phyloP scores from a whole-genome alignment of 2,113 vertebrate species.

The Rhea pennata region DNA sequence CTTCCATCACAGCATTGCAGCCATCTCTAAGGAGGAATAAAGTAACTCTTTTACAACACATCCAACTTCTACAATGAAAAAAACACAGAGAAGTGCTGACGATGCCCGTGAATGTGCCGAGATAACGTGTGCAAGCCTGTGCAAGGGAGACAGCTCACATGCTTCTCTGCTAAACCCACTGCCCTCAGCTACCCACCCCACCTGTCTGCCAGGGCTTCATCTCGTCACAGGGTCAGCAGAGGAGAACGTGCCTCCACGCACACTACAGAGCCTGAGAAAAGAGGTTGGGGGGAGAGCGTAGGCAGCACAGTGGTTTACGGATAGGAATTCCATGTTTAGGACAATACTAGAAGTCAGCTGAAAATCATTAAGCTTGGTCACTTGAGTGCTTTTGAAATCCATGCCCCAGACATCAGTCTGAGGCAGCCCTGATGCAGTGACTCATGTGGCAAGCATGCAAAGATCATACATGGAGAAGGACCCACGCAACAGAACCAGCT shows the following conservation, averaged over 20 bases:
- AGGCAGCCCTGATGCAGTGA: constrained; percentile 13
- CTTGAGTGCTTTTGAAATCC: constrained; percentile 51
- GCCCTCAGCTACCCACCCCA: not conserved
- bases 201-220: not conserved
- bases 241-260: not conserved
- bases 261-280: constrained; percentile 18
- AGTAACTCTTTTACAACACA: not conserved
- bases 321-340: constrained; percentile 48
- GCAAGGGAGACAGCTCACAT: not conserved
- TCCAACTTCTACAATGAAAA: not conserved
- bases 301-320: constrained; percentile 13
- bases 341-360: constrained; percentile 57
- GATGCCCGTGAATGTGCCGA: not conserved
- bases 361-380: constrained; percentile 63
- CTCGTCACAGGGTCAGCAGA: not conserved
- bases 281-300: not conserved
- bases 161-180: not conserved
- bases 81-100: not conserved
- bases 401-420: constrained; percentile 19
- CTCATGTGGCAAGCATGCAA: not conserved
- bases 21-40: not conserved
- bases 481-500: not conserved
- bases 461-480: not conserved
- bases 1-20: not conserved
- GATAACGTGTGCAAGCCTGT: not conserved